Evolutionary conservation across 2,797 vertebrate genomes (phyloP), one percentile per base, ranked within the genome.

Genomic region (Semaprochilodus insignis): DNA sequence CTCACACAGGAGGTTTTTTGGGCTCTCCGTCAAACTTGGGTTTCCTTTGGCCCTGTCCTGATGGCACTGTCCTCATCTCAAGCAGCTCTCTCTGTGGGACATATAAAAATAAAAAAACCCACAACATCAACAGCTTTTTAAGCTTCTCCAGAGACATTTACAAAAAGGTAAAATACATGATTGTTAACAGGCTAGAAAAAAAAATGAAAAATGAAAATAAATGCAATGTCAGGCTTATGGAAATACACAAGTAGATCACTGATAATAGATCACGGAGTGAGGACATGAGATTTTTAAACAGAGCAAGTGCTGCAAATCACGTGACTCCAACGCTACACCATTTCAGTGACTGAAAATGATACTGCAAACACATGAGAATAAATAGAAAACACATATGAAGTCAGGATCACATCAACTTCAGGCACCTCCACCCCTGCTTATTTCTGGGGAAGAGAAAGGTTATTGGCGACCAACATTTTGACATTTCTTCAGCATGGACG

Each of bases 1-100:
- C 94, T 94, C 88, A 96, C 95, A 95, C 94, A 2, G 95, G 95
- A 7, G 95, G 95, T 73, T 96, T 96, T 89, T 96, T 96, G 0
- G 95, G 95, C 81, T 96, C 95, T 16, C 95, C 95, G 0, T 95
- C 94, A 81, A 96, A 96, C 88, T 96, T 95, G 7, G 92, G 94
- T 75, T 95, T 96, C 90, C 91, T 93, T 67, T 93, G 92, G 7
- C 83, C 71, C 40, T 89, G 92, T 14, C 85, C 88, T 0, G 90
- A 51, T 0, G 83, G 74, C 0, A 91, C 89, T 0, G 91, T 81
- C 80, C 93, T 92, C 89, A 91, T 93, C 85, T 96, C 95, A 82
- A 94, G 59, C 88, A 96, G 90, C 88, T 96, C 94, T 84, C 93
- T 95, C 95, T 95, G 88, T 48, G 88, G 84, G 40, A 80, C n/a